Evolutionary conservation across 2,888 invertebrate species (phyloP), one percentile per base, ranked within the genome.

Genomic region (Isoperla grammatica): DNA sequence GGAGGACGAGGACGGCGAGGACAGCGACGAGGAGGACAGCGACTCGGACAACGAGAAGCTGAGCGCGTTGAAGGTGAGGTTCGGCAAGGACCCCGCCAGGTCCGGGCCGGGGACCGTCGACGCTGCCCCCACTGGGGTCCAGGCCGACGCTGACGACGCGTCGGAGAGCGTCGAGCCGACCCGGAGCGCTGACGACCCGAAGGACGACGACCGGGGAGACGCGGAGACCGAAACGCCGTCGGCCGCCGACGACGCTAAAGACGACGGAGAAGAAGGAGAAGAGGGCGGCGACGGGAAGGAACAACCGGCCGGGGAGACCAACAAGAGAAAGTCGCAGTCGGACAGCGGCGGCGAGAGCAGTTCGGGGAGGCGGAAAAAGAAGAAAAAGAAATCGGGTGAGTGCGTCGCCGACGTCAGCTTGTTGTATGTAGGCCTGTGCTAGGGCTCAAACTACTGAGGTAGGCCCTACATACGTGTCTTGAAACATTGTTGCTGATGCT

Each of bases 341-440:
- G 55, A 55, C 40, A 42, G 49, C 17, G 50, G 61, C 53, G 60
- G 46, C 8, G 61, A 61, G 13, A 57, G 58, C 20, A 60, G 61
- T 53, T 60, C 59, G 54, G 59, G 54, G 40, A 59, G 50, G 60
- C 63, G 59, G 29, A 60, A 57, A 48, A 64, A 61, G 40, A 61
- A 39, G 64, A 64, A 57, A 59, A 62, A 29, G 61, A 65, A 60
- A 29, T 29, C 29, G 8, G 29, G 29, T 29, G 8, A 29, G 4
- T n/a, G n/a, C n/a, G n/a, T n/a, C n/a, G n/a, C 39, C 11, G 12
- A 43, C 43, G 17, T 15, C 17, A n/a, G n/a, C n/a, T n/a, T n/a
- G n/a, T n/a, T n/a, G n/a, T n/a, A n/a, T n/a, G n/a, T n/a, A n/a
- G n/a, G n/a, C n/a, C n/a, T n/a, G n/a, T n/a, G n/a, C n/a, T n/a